Base-by-base conservation (phyloP, 2,797 vertebrate species). In the Myotis myotis region DNA sequence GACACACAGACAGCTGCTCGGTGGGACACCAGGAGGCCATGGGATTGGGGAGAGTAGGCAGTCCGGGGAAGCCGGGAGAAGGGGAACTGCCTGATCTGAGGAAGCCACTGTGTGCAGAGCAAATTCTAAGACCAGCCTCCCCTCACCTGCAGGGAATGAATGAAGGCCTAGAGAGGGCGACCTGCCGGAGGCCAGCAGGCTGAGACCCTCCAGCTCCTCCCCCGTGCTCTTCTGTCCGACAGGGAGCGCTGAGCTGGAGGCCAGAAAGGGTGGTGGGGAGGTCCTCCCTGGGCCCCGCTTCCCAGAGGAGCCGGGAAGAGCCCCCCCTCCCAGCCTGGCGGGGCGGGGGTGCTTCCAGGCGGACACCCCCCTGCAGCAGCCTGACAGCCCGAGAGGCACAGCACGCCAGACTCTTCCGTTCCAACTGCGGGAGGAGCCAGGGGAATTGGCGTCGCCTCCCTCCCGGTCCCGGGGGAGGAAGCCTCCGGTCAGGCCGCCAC, bases 401-500 rank as follows among this genome's bases (percentile, higher is more conserved):
- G 68, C 91, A 30, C 41, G 9, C 41, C 62, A 87, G 92, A 92
- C 95, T 84, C 87, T 91, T 84, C 38, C 25, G 60, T 10, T 97
- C 96, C 96, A 94, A 79, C 83, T 71, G 74, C 85, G 96, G 95
- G n/a, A 66, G 74, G 90, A 95, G 81, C n/a, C 85, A 8, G n/a
- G 62, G 88, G 94, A 81, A 93, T 57, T 62, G 95, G 94, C 41
- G 84, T 70, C 87, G 86, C 76, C 79, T 74, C 91, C 60, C 3
- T 5, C 66, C 62, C 47, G 60, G 86, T 80, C 97, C 96, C 84
- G 19, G 47, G 76, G 96, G 96, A 97, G 96, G 97, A 97, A 96
- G 96, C n/a, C 88, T 93, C 95, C 98, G 97, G 97, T 97, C 97
- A 96, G 97, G 96, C 94, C 88, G 91, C 95, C 93, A 68, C 93